Evolutionary conservation across 2,888 invertebrate genomes (phyloP), one percentile per base, ranked within the genome.

Genomic region (Melangyna quadrimaculata): DNA sequence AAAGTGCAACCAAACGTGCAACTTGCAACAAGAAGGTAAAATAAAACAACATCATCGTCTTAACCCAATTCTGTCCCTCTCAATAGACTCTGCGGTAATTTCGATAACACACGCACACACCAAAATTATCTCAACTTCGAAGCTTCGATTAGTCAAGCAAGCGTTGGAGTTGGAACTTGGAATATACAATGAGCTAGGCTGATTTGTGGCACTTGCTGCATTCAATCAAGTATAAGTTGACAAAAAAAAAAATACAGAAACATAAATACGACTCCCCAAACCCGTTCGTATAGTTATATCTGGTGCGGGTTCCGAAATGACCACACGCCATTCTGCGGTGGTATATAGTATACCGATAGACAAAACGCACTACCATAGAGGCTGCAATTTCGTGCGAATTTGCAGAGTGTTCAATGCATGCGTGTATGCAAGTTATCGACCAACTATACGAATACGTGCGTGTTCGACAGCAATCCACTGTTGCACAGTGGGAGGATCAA

Each of bases 41-140:
- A 12, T 14, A 7, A 71, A 37, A 45, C 48, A 22, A 43, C 48
- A 19, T 19, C 70, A 61, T 57, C 55, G 80, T 84, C 75, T 84
- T 84, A 84, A 84, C 84, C 84, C 84, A 84, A 75, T 84, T 84
- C 84, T 80, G 84, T 84, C 84, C 84, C 84, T 84, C 80, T 84
- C 84, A 61, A 80, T 84, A 80, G 59, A 80, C 35, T 84, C 67
- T 75, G 84, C 67, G 80, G 80, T 84, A 75, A 67, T 61, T 80
- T 75, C 84, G 84, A 75, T 79, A 79, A 59, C 61, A 74, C 27
- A 79, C 74, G 75, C 79, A 71, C 69, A 74, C 65, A 53, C 32
- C 10, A n/a, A 27, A 65, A 48, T 45, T 45, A 65, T 45, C n/a
- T n/a, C 63, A 40, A 27, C 12, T 37, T 24, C 35, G 35, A 79